Evolutionary conservation across 2,888 invertebrate species (phyloP).

Genomic region (Ormyrus pomaceus): DNA sequence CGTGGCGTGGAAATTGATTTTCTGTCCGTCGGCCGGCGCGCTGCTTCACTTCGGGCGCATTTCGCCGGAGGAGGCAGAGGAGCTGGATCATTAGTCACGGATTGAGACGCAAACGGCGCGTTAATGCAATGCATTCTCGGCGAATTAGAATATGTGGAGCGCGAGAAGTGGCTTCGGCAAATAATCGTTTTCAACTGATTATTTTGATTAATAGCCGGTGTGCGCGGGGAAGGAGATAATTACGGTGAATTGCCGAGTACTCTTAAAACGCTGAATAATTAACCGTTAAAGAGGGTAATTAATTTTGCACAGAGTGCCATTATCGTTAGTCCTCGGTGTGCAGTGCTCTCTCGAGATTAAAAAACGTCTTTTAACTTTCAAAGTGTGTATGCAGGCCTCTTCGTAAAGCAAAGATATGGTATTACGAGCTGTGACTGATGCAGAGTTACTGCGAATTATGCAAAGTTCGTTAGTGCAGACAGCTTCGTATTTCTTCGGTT

Average conservation of each 20-base stretch:
- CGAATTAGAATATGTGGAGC: no score
- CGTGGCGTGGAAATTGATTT: background rate
- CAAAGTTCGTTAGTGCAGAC: background rate
- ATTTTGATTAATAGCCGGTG: constrained; percentile 20
- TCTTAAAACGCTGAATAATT: background rate
- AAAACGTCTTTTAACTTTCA: no score
- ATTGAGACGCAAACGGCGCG: no score
- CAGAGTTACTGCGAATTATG: background rate
- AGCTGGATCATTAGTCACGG: no score
- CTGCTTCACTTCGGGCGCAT: no score
- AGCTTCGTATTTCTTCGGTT: background rate
- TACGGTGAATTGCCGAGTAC: constrained; percentile 3
- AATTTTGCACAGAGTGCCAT: constrained; percentile 13
- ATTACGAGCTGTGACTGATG: background rate
- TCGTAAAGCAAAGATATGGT: no score
- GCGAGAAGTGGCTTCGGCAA: background rate
- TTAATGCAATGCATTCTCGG: no score
- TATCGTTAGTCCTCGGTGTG: constrained; percentile 17
- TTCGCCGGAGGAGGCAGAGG: no score
- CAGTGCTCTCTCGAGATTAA: no score
- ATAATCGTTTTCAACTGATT: constrained; percentile 3
- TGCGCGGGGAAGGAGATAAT: background rate
- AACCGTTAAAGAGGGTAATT: constrained; percentile 21
- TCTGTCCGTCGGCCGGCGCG: background rate
- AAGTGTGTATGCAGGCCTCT: no score